Conservation (phyloP, 2,888 invertebrate species). For the Watsonalla binaria region DNA sequence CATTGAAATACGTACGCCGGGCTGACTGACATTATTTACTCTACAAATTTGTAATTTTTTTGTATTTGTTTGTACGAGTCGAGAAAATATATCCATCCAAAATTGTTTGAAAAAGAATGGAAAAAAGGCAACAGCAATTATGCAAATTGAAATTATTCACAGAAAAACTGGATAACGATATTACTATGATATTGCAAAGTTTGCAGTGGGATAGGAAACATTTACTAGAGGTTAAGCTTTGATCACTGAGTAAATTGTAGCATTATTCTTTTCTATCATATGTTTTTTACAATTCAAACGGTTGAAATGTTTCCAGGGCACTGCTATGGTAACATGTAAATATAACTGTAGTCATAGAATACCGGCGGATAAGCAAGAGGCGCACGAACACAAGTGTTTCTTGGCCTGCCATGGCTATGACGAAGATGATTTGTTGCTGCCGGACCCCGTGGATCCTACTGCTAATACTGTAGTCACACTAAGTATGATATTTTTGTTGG, state of each 20-base stretch:
- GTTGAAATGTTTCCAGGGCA: constrained; percentile 33
- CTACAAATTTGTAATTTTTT: too few relatives aligned
- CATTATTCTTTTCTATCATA: too few relatives aligned
- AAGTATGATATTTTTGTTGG: constrained; percentile 29
- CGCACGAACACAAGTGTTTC: constrained; percentile 48
- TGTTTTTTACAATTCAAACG: too few relatives aligned
- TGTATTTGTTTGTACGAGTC: too few relatives aligned
- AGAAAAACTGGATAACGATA: constrained; percentile 46
- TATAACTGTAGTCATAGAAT: constrained; percentile 46
- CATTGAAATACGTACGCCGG: too few relatives aligned
- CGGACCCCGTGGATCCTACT: constrained; percentile 41
- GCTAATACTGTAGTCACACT: constrained; percentile 47
- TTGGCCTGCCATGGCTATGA: constrained; percentile 43
- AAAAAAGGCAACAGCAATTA: constrained; percentile 39
- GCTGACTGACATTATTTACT: too few relatives aligned
- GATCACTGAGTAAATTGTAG: too few relatives aligned
- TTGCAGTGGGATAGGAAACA: constrained; percentile 60
- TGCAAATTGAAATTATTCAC: constrained; percentile 38
- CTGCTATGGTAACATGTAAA: constrained; percentile 35
- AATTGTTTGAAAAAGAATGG: constrained; percentile 24
- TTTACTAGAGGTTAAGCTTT: constrained; percentile 44
- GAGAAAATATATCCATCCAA: too few relatives aligned
- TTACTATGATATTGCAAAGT: constrained; percentile 56
- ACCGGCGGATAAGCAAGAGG: constrained; percentile 26
- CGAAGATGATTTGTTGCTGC: constrained; percentile 41